Evolutionary conservation across 2,113 vertebrate species (phyloP).

Genomic region (Phrynosoma platyrhinos): DNA sequence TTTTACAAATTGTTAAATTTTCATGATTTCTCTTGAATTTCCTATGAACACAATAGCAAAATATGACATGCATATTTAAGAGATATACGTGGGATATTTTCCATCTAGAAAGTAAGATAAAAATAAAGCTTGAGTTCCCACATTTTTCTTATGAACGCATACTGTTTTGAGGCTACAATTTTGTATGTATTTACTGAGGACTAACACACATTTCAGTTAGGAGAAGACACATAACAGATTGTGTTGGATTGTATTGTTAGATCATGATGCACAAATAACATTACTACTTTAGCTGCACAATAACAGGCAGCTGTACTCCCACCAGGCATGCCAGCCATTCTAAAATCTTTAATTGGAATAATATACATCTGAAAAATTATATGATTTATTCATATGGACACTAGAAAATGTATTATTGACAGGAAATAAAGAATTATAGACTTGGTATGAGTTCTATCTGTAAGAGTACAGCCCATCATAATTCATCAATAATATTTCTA

Average conservation of each 20-base stretch:
- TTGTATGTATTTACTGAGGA: background rate
- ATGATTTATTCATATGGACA: background rate
- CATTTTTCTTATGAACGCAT: conserved; percentile 62
- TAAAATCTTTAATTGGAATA: background rate
- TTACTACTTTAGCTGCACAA: background rate
- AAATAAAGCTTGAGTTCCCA: conserved; percentile 66
- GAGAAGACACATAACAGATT: background rate
- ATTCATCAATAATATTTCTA: background rate
- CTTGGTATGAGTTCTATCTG: background rate
- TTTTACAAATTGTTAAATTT: conserved; percentile 57
- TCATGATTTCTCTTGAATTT: conserved; percentile 69
- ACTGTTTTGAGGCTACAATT: conserved; percentile 54
- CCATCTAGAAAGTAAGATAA: conserved; percentile 67
- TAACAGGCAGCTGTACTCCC: background rate
- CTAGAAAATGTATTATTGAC: background rate
- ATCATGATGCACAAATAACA: background rate
- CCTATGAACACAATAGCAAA: conserved; percentile 70
- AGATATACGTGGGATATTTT: conserved; percentile 45
- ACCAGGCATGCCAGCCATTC: background rate
- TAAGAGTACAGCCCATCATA: background rate
- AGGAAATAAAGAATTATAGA: background rate
- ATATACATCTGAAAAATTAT: background rate
- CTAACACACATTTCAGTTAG: background rate
- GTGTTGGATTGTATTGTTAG: background rate
- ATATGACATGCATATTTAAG: conserved; percentile 67